These are phyloP conservation scores for Clostera curtula DNA, from an alignment of 2,888 invertebrate genomes.

Conservation along the genomic window DNA sequence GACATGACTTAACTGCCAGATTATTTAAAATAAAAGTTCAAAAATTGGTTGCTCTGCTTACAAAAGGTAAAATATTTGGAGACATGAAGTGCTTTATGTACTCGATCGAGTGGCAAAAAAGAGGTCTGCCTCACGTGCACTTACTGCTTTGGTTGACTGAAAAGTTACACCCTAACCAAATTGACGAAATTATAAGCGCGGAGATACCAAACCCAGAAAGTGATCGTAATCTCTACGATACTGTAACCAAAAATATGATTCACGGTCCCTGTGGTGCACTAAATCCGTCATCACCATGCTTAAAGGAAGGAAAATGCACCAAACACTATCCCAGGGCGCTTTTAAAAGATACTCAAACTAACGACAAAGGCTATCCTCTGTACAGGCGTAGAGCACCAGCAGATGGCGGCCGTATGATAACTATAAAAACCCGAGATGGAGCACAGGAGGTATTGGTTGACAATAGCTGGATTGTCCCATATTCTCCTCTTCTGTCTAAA, in stretches of 20 bases:
- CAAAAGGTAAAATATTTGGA: conserved; percentile 20
- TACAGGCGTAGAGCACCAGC: conserved; percentile 17
- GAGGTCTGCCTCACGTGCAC: not conserved
- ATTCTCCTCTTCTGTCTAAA: conserved; percentile 1
- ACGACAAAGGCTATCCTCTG: conserved; percentile 7
- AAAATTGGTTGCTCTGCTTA: conserved; percentile 16
- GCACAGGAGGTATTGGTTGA: conserved; percentile 2
- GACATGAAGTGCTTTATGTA: conserved; percentile 16
- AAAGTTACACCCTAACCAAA: conserved; percentile 2
- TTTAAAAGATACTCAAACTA: conserved; percentile 6
- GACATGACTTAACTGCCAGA: conserved; percentile 26
- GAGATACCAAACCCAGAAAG: conserved; percentile 2
- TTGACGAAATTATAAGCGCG: conserved; percentile 4
- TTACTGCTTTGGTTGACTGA: conserved; percentile 1
- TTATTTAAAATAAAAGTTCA: conserved; percentile 23
- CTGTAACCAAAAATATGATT: conserved; percentile 3
- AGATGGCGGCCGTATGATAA: conserved; percentile 12
- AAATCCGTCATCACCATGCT: conserved; percentile 19
- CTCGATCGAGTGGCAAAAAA: conserved; percentile 17
- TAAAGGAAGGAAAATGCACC: conserved; percentile 17
- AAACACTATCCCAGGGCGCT: conserved; percentile 20
- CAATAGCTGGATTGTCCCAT: conserved; percentile 5
- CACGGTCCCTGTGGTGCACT: conserved; percentile 12
- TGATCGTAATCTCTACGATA: conserved; percentile 2
- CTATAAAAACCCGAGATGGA: conserved; percentile 1